Base-by-base conservation (phyloP, 2,113 vertebrate species). In the Onychostoma macrolepis region DNA sequence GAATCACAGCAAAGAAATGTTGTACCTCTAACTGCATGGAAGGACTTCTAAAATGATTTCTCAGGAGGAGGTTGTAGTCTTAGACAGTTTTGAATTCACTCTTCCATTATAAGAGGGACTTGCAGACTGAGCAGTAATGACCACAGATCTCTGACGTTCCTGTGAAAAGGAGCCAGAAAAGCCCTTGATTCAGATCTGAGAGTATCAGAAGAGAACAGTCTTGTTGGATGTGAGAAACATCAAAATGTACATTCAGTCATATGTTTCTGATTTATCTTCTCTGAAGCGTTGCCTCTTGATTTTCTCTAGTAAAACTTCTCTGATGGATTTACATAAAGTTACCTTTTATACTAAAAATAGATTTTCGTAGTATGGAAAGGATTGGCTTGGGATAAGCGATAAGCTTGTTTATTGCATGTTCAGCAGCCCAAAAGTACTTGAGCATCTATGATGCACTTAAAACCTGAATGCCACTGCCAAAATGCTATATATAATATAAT, bases 11-110 rank as follows among this genome's bases (percentile, higher is more conserved):
- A 75, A 45, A 75, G 30, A 58, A 56, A 36, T 13, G 7, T 30
- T 8, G 41, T 26, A 28, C 19, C 30, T 1, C 50, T 13, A 79
- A 58, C 28, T 38, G 78, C 53, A 61, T n/a, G 21, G 33, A 17
- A 13, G 21, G 24, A 41, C 50, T 33, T 61, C 33, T 38, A n/a
- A 38, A 38, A 15, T 61, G 36, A 80, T 26, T 58, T 80, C 53
- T 61, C 53, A 1, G 19, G 21, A 80, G 33, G 36, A 63, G 53
- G 4, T 61, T 58, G 11, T 36, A 76, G 24, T 75, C 17, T 21
- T 77, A 72, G 58, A 79, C 45, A 30, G 8, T 88, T 36, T 45
- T 83, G 36, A 86, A 86, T 58, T 81, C 84, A 38, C 79, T 83
- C 43, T 71, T 84, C n/a, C 63, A 67, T 67, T 83, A 84, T 72